Evolutionary conservation across 2,113 vertebrate species (phyloP).

Genomic region (Uropsilus gracilis): DNA sequence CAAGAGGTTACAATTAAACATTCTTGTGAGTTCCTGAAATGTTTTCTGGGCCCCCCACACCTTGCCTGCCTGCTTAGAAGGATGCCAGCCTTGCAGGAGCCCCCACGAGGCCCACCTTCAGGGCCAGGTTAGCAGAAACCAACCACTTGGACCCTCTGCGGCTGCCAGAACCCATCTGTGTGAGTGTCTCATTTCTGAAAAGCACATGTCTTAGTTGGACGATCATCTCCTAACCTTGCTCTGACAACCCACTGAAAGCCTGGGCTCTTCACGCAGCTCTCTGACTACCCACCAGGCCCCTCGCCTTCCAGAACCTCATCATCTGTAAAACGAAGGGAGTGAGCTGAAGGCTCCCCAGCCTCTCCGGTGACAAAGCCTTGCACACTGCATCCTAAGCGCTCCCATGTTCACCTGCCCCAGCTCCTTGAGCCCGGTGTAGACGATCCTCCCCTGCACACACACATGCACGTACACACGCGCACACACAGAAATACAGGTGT

Average conservation of each 20-base stretch:
- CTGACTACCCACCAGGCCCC: fast-evolving
- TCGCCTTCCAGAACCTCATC: neutral
- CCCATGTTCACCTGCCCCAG: neutral
- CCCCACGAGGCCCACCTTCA: fast-evolving
- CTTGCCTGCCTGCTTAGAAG: fast-evolving
- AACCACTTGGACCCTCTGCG: fast-evolving
- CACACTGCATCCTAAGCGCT: fast-evolving
- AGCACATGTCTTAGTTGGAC: neutral
- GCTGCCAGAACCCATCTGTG: neutral
- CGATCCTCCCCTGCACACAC: fast-evolving
- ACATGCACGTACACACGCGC: neutral
- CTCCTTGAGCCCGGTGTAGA: neutral
- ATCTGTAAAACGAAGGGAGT: neutral
- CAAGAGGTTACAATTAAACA: neutral
- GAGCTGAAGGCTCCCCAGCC: neutral
- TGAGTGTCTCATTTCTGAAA: neutral
- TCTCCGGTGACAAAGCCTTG: too few relatives aligned
- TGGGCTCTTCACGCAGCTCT: neutral
- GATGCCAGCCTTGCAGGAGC: too few relatives aligned
- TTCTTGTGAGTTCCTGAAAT: neutral
- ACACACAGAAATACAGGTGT: neutral
- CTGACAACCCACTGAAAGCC: neutral
- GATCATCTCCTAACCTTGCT: neutral
- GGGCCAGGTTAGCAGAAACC: neutral
- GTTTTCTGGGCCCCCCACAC: fast-evolving